phyloP scores from a whole-genome alignment of 2,888 invertebrate species.

The Coelopa pilipes region DNA sequence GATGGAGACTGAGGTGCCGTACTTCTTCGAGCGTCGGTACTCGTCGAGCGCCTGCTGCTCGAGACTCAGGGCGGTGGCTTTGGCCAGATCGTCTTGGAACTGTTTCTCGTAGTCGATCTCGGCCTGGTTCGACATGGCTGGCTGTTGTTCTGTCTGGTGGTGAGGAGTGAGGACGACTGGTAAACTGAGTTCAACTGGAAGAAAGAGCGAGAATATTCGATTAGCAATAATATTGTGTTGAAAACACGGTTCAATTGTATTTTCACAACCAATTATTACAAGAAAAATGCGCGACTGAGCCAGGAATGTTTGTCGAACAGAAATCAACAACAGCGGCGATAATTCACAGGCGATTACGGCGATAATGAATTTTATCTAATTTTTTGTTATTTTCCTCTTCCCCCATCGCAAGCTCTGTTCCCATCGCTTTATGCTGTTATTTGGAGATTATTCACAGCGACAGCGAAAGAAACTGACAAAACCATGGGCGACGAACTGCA shows the following conservation, averaged over 20 bases:
- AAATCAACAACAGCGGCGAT: conserved; percentile 2
- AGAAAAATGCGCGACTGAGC: conserved; percentile 12
- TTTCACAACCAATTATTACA: conserved; percentile 7
- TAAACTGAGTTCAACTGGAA: no score
- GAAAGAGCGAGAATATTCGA: no score
- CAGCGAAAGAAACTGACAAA: neutral
- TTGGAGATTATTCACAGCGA: no score
- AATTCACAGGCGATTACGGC: conserved; percentile 18
- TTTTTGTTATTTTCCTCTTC: neutral
- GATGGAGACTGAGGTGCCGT: conserved; percentile 64
- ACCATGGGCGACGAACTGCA: neutral
- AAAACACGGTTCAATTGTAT: neutral
- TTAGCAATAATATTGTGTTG: no score
- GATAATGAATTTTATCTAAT: conserved; percentile 20
- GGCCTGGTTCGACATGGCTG: conserved; percentile 55
- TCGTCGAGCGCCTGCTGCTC: conserved; percentile 87
- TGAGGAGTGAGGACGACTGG: no score
- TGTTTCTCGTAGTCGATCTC: conserved; percentile 80
- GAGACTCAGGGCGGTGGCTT: conserved; percentile 87
- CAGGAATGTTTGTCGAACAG: neutral
- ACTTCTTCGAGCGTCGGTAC: conserved; percentile 72
- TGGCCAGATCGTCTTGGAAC: conserved; percentile 87
- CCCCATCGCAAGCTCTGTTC: neutral
- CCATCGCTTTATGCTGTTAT: no score
- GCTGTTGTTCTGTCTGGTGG: no score